Percentiles rank a stretch among this genome's conserved stretches.
Evolutionary conservation across 2,888 invertebrate species (phyloP).

Genomic region (Osmoderma eremita): DNA sequence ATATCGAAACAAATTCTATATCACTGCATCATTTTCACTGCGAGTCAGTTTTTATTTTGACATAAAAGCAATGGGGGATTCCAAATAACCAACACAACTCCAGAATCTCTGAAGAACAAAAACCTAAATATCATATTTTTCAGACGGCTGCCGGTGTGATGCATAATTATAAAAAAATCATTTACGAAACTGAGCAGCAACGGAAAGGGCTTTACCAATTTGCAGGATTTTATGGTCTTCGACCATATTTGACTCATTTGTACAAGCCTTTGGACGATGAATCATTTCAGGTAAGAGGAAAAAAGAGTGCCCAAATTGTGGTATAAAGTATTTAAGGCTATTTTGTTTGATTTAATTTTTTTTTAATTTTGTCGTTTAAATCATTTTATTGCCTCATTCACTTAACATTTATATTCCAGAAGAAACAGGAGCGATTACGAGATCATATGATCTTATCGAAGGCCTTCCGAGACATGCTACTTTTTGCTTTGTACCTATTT

Average conservation of each 20-base stretch:
- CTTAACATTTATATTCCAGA: constrained; percentile 2
- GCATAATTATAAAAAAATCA: constrained; percentile 40
- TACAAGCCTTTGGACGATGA: constrained; percentile 38
- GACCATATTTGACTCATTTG: constrained; percentile 45
- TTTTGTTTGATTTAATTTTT: too few species aligned
- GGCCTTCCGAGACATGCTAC: constrained; percentile 43
- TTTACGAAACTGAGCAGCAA: constrained; percentile 45
- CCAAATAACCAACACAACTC: too few species aligned
- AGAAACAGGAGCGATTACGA: constrained; percentile 27
- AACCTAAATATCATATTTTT: neutral
- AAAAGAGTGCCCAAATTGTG: too few species aligned
- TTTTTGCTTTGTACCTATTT: constrained; percentile 44
- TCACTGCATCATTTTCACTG: too few species aligned
- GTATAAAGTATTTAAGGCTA: too few species aligned
- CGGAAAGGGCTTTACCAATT: constrained; percentile 38
- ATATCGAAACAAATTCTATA: too few species aligned
- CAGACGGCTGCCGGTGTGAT: neutral
- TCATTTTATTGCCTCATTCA: neutral
- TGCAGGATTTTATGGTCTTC: constrained; percentile 40
- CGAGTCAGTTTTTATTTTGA: too few species aligned
- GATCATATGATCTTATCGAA: constrained; percentile 27
- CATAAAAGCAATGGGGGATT: too few species aligned
- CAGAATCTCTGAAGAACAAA: too few species aligned
- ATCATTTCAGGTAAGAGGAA: constrained; percentile 8
- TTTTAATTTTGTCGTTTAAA: neutral